Base-by-base conservation (phyloP, 2,888 invertebrate genomes). In the Mactromeris polynyma region DNA sequence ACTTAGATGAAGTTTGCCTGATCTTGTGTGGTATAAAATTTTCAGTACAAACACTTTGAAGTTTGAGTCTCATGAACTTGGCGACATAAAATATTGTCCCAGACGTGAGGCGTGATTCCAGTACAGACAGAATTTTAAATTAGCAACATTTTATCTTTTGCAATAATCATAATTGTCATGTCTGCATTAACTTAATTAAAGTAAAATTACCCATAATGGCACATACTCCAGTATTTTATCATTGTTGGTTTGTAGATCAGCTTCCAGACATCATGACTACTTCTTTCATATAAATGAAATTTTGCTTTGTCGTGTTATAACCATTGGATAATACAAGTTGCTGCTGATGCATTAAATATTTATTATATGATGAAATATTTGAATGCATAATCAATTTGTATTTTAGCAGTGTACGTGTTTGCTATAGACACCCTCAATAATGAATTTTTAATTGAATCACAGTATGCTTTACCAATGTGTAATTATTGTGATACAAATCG, bases 121-220 rank as follows among this genome's bases (percentile, higher is more conserved):
- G 7, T n/a, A 26, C 6, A 64, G 58, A 64, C n/a, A 64, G 58
- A 64, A 64, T 64, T 64, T 64, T 64, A 64, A 26, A 64, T 64
- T 2, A 64, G 58, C 26, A 9, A 64, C 58, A 64, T 64, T 64
- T 64, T 64, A 64, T 64, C 58, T 26, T 26, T n/a, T 64, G n/a
- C n/a, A 9, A 64, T n/a, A 64, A 64, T 64, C 58, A 64, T 26
- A 26, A 26, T 26, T 64, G n/a, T 64, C 26, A 26, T 64, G 58
- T 64, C 58, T 64, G 26, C 58, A 64, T 64, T 64, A 64, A n/a
- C 58, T 64, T 64, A n/a, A 64, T 64, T 64, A 64, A 64, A 64
- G 58, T 26, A 9, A 26, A 21, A 26, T 64, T 26, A 51, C n/a
- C 2, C 19, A 51, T 51, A 51, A 51, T 51, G 11, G 51, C 2